phyloP scores from a whole-genome alignment of 1,140 invertebrate species.

The Atta texana region DNA sequence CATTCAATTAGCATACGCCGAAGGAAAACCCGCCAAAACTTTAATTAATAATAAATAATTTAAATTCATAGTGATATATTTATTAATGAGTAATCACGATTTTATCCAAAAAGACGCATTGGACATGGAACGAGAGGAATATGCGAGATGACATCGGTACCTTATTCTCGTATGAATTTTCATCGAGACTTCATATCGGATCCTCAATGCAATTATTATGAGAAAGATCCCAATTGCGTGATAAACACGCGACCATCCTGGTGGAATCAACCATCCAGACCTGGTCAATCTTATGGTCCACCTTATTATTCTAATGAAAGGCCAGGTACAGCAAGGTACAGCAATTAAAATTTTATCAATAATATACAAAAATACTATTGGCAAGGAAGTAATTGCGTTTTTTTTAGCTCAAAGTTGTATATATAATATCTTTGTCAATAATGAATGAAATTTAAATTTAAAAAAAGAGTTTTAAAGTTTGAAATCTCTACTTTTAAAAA shows the following conservation, averaged over 20 bases:
- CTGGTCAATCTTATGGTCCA: conserved; percentile 19
- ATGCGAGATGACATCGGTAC: conserved; percentile 91
- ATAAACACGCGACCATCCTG: conserved; percentile 29
- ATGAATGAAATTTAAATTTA: too few species aligned
- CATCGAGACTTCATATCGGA: conserved; percentile 89
- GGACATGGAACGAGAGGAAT: conserved; percentile 88
- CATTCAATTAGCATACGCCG: conserved; percentile 24
- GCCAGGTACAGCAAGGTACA: conserved; percentile 48
- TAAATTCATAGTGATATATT: background rate
- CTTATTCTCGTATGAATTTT: conserved; percentile 88
- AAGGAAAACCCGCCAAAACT: background rate
- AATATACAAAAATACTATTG: conserved; percentile 15
- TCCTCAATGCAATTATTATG: conserved; percentile 92
- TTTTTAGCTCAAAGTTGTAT: too few species aligned
- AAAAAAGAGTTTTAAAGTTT: too few species aligned
- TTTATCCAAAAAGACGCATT: conserved; percentile 72
- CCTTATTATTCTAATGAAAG: conserved; percentile 26
- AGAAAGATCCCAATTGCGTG: conserved; percentile 88
- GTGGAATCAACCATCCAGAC: conserved; percentile 42
- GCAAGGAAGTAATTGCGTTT: too few species aligned
- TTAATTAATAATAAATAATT: conserved; percentile 21
- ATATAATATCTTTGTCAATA: too few species aligned
- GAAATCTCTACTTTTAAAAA: too few species aligned
- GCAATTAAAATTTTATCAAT: conserved; percentile 49
- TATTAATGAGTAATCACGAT: background rate